Evolutionary conservation across 2,797 vertebrate species (phyloP), one percentile per base, ranked within the genome.

Genomic region (Muraenolepis orangiensis): DNA sequence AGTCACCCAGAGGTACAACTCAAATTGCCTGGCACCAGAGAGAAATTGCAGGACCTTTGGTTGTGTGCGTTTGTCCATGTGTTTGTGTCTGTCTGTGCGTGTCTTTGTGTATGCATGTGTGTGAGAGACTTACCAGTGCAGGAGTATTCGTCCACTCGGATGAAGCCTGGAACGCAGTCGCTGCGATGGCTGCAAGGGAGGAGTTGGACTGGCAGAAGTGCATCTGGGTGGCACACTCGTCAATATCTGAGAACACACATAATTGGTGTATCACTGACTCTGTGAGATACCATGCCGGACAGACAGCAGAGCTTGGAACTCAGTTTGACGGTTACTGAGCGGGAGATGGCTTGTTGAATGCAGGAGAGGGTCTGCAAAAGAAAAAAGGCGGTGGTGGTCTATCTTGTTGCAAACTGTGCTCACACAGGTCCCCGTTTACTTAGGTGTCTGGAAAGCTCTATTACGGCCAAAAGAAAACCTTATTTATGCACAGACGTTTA

Each of bases 191-290:
- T 90, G 0, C 96, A 96, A 0, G 96, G 95, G 80, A 98, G 80
- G 96, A 98, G 82, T 98, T 98, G 87, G 96, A 93, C 67, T 97
- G 97, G 82, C 97, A 99, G 64, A 97, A 98, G 88, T 98, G 96
- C 95, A 96, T 96, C 91, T 96, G 96, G 69, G 95, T 96, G 0
- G 95, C 92, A 29, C 97, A 99, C 87, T 99, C 97, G 40, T 99
- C 97, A 1, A 98, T 95, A 93, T 98, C 97, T 98, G 91, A 71
- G 76, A 73, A 86, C 68, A 87, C 75, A 89, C 73, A 84, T 16
- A 69, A n/a, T n/a, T n/a, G n/a, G n/a, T n/a, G 0, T 20, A 51
- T 51, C 51, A 57, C 2, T 4, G 18, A 18, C 42, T 18, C 42
- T 51, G 46, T 51, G 46, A 20, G 46, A 20, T 4, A n/a, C 46